Evolutionary conservation across 1,140 invertebrate genomes (phyloP), one percentile per base, ranked within the genome.

Genomic region (Cryptotermes secundus): DNA sequence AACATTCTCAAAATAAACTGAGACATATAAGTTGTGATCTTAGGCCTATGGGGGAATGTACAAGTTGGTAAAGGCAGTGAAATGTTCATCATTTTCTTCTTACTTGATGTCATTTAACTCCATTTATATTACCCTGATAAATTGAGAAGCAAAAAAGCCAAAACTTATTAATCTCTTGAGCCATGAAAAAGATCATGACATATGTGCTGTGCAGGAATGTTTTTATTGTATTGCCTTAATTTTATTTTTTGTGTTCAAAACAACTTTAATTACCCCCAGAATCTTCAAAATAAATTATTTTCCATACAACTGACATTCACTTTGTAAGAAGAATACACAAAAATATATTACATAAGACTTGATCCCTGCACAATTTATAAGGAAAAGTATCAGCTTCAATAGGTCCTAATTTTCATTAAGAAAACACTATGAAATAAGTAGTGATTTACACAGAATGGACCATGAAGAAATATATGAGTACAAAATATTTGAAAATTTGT

Each of bases 11-110:
- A n/a, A 3, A 72, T 31, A 10, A 72, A 72, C 59, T 2, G n/a
- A 72, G 59, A 72, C 26, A 72, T 72, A 72, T 72, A 26, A 49
- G 45, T n/a, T 72, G 59, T 72, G 59, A n/a, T 72, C 59, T 72
- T 72, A 72, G 59, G 59, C 59, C 59, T 72, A 72, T 72, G 59
- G 59, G 59, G 59, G 59, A 72, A 72, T 72, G 59, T 72, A 72
- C 59, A 72, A 72, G 31, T 31, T 72, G 59, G 59, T 72, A 72
- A 72, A 72, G 59, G 59, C 59, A 72, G n/a, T 72, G 59, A 72
- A 72, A 72, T 72, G 26, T 72, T 72, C 31, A 31, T 72, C 6
- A 72, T 72, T 72, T 31, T 72, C 4, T 72, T n/a, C 59, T 6
- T 72, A 72, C 53, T 59, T 59, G 53, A 59, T 59, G 19, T 31